phyloP scores from a whole-genome alignment of 2,113 vertebrate species.

The Brachyhypopomus gauderio region DNA sequence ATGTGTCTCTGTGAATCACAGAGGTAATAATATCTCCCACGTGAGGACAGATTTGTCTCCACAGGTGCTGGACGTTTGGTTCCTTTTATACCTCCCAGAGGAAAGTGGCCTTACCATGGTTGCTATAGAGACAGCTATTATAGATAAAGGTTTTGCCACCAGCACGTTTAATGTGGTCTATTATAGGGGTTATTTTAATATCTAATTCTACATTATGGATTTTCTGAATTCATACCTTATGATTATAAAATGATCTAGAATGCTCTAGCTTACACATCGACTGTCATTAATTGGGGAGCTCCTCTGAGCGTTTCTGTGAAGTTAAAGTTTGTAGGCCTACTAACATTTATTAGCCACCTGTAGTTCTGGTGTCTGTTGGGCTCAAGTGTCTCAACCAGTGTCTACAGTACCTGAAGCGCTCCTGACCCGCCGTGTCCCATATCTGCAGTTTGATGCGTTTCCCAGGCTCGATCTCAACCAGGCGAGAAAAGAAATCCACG shows the following conservation, averaged over 20 bases:
- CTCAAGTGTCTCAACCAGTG: not conserved
- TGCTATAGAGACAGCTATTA: constrained; percentile 37
- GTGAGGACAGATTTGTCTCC: constrained; percentile 32
- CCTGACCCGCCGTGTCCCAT: constrained; percentile 90
- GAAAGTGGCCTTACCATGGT: constrained; percentile 11
- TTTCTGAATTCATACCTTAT: no score
- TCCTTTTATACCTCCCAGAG: constrained; percentile 4
- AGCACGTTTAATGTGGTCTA: not conserved
- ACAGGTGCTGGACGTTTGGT: not conserved
- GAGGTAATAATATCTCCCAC: constrained; percentile 25
- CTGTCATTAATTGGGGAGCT: no score
- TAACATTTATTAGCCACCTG: not conserved
- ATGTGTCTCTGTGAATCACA: constrained; percentile 36
- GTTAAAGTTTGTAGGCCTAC: no score
- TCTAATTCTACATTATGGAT: not conserved
- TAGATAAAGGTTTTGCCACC: constrained; percentile 5
- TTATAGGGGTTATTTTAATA: not conserved
- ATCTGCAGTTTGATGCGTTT: constrained; percentile 94
- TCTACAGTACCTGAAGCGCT: constrained; percentile 83
- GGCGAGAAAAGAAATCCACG: constrained; percentile 94
- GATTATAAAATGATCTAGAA: not conserved
- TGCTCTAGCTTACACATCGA: not conserved
- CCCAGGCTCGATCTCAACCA: constrained; percentile 93
- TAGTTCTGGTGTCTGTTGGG: not conserved
- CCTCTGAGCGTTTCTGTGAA: no score